Evolutionary conservation across 2,113 vertebrate genomes (phyloP).

Genomic region (Notarius quadriscutis): DNA sequence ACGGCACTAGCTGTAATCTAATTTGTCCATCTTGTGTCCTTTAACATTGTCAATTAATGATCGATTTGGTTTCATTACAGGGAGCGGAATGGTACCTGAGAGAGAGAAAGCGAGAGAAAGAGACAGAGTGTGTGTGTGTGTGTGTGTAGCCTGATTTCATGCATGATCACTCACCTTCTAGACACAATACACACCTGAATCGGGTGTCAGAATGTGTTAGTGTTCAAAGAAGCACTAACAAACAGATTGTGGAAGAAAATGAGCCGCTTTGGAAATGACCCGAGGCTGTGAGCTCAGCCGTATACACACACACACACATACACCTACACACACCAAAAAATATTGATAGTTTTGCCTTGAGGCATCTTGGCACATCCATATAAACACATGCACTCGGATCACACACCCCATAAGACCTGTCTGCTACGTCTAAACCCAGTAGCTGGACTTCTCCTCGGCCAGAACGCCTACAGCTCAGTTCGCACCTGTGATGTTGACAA

Average conservation of each 20-base stretch:
- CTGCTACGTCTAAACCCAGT: background rate
- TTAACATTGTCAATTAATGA: slow-evolving; percentile 31
- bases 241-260: background rate
- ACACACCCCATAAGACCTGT: slow-evolving; percentile 13
- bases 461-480: slow-evolving; percentile 30
- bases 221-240: background rate
- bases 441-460: background rate
- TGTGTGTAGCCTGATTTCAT: background rate
- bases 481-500: slow-evolving; percentile 52
- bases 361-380: background rate
- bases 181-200: background rate
- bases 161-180: background rate
- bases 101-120: background rate
- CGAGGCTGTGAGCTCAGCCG: background rate
- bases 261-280: background rate
- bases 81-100: background rate
- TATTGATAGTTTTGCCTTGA: background rate
- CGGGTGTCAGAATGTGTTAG: background rate
- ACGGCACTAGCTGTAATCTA: slow-evolving; percentile 35
- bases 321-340: slow-evolving; percentile 6
- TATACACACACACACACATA: slow-evolving; percentile 2
- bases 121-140: background rate
- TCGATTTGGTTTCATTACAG: slow-evolving; percentile 15
- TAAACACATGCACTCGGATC: slow-evolving; percentile 21
- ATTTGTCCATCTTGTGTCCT: slow-evolving; percentile 41